Evolutionary conservation across 2,797 vertebrate species (phyloP), one percentile per base, ranked within the genome.

Genomic region (Liparis tanakae): DNA sequence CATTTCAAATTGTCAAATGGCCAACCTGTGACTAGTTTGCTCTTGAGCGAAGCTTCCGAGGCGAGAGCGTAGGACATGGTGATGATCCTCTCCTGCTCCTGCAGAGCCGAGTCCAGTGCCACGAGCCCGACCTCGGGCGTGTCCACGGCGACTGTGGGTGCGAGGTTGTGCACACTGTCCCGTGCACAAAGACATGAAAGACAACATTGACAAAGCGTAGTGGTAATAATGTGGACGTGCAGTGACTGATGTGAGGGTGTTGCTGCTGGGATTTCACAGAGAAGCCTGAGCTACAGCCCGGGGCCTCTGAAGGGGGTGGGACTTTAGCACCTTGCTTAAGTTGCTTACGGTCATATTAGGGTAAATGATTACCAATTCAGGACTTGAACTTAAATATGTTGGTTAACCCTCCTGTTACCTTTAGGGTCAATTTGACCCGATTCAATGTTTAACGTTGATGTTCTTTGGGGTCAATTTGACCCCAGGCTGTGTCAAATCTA

Each of bases 21-120:
- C 92, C 91, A 93, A 99, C 98, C 98, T 97, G 98, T 94, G 65
- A 98, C 98, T 81, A 96, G 95, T 92, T 97, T 98, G 94, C 98
- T 98, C 91, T 97, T 97, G 87, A 97, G 96, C 17, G 97, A 98
- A 69, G 98, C 97, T 93, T 99, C 98, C 0, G 97, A 98, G 87
- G 98, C 97, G 80, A 99, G 94, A 44, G 97, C 95, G 1, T 98
- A 98, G 84, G 98, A 98, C 93, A 99, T 99, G 90, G 96, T 97
- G 94, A 99, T 98, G 94, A 99, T 97, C 79, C 97, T 94, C 88
- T 99, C 97, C 90, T 98, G 97, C 81, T 98, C 96, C 89, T 97
- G 96, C 80, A 98, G 90, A 80, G 97, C 96, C 0, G 94, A 95
- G 93, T 96, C 96, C 63, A 96, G 87, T 39, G 94, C 95, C 41